Evolutionary conservation across 1,140 invertebrate species (phyloP).

Genomic region (Brachionus paranguensis): DNA sequence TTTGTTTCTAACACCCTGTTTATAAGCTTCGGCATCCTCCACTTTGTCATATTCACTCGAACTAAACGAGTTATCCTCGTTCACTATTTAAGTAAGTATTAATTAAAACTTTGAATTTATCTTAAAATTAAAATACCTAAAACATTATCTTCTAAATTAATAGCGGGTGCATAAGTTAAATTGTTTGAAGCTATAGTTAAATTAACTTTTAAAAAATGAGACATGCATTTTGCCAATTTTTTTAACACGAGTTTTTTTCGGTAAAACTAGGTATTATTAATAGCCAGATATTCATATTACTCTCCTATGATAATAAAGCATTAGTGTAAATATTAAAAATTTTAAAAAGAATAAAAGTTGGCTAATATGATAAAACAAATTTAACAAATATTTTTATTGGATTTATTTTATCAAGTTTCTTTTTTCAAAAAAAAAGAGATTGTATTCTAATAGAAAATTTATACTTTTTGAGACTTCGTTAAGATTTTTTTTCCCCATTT

Average conservation of each 20-base stretch:
- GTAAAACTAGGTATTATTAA: neutral
- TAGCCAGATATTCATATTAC: too few species aligned
- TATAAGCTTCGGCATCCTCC: neutral
- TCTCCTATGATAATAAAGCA: too few species aligned
- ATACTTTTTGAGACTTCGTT: too few species aligned
- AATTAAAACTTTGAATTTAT: neutral
- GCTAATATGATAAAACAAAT: too few species aligned
- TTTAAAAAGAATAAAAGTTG: too few species aligned
- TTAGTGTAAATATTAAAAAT: too few species aligned
- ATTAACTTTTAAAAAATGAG: neutral
- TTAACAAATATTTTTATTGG: too few species aligned
- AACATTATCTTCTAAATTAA: slow-evolving; percentile 9
- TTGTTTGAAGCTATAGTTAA: neutral
- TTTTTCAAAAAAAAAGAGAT: too few species aligned
- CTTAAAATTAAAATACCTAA: neutral
- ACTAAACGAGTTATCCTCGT: slow-evolving; percentile 13
- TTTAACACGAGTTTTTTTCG: neutral
- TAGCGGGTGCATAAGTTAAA: neutral
- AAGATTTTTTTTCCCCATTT: too few species aligned
- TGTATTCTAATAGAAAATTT: too few species aligned
- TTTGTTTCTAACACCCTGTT: slow-evolving; percentile 22
- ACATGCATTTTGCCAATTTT: neutral
- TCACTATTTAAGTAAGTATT: neutral
- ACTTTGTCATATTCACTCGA: slow-evolving; percentile 20
- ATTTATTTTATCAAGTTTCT: too few species aligned